Conservation (phyloP, 1,140 invertebrate genomes). For the Heliconius himera region DNA sequence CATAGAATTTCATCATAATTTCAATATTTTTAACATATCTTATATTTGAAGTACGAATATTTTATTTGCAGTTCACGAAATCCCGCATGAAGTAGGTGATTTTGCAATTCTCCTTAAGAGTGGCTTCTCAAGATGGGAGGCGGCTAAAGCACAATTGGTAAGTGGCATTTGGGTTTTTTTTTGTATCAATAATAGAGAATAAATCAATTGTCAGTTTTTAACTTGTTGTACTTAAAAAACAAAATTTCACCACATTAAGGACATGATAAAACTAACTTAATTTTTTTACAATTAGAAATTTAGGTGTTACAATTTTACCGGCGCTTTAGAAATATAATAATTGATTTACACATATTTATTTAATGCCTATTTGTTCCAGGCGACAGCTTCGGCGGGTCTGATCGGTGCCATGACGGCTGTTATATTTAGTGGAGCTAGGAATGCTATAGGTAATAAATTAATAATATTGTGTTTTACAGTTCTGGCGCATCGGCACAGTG, state of each 20-base stretch:
- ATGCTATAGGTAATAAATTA: conserved; percentile 84
- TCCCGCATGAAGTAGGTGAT: conserved; percentile 98
- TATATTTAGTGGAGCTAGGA: conserved; percentile 89
- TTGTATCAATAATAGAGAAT: too few species aligned
- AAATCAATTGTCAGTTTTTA: too few species aligned
- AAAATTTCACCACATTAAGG: too few species aligned
- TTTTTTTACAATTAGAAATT: too few species aligned
- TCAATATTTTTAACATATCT: too few species aligned
- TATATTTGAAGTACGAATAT: too few species aligned
- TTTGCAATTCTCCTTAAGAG: conserved; percentile 98
- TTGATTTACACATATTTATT: background rate
- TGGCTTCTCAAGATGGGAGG: conserved; percentile 95
- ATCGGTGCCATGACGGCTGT: conserved; percentile 93
- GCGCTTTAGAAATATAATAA: too few species aligned
- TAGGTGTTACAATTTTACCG: too few species aligned
- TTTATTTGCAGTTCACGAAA: conserved; percentile 90
- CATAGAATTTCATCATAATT: too few species aligned
- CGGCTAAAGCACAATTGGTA: conserved; percentile 94
- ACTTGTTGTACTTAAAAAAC: too few species aligned
- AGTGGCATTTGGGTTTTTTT: background rate
- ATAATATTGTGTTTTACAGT: background rate
- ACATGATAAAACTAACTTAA: too few species aligned
- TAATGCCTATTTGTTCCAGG: conserved; percentile 48
- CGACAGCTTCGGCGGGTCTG: conserved; percentile 92
- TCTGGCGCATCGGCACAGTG: too few species aligned